phyloP scores from a whole-genome alignment of 2,888 invertebrate species.

The Tenodera sinensis region DNA sequence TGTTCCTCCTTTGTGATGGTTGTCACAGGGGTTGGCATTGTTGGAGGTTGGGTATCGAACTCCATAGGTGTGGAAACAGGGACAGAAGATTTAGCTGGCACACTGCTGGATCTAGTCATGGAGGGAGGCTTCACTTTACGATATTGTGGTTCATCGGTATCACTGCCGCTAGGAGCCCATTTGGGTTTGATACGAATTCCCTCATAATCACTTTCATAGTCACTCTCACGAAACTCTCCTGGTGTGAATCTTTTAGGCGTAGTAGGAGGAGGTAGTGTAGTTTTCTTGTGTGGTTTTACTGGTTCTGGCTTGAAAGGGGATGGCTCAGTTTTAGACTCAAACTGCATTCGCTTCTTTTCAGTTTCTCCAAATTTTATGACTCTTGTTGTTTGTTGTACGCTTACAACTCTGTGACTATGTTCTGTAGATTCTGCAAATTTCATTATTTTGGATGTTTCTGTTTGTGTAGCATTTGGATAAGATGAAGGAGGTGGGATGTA shows the following conservation, averaged over 20 bases:
- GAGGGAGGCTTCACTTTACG: constrained; percentile 59
- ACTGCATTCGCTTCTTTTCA: constrained; percentile 24
- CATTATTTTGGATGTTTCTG: constrained; percentile 66
- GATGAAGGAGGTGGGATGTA: constrained; percentile 54
- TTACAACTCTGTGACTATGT: constrained; percentile 55
- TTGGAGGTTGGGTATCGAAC: constrained; percentile 50
- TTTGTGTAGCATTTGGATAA: constrained; percentile 59
- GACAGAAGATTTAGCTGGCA: constrained; percentile 43
- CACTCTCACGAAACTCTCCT: constrained; percentile 63
- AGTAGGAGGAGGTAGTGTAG: constrained; percentile 45
- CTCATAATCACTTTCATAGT: constrained; percentile 68
- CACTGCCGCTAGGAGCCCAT: constrained; percentile 61
- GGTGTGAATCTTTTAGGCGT: constrained; percentile 63
- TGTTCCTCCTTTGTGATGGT: constrained; percentile 24
- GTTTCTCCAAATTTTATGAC: constrained; percentile 64
- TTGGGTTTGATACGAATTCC: constrained; percentile 56
- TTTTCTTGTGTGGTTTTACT: constrained; percentile 41
- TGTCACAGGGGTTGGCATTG: background rate
- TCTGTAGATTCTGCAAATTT: constrained; percentile 68
- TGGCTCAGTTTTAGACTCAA: constrained; percentile 42
- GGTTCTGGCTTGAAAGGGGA: constrained; percentile 50
- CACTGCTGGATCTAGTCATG: constrained; percentile 49
- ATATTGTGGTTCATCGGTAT: constrained; percentile 56
- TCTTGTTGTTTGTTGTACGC: constrained; percentile 66
- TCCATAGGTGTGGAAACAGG: constrained; percentile 57